Conservation (phyloP, 2,888 invertebrate genomes). For the Tiphia femorata region DNA sequence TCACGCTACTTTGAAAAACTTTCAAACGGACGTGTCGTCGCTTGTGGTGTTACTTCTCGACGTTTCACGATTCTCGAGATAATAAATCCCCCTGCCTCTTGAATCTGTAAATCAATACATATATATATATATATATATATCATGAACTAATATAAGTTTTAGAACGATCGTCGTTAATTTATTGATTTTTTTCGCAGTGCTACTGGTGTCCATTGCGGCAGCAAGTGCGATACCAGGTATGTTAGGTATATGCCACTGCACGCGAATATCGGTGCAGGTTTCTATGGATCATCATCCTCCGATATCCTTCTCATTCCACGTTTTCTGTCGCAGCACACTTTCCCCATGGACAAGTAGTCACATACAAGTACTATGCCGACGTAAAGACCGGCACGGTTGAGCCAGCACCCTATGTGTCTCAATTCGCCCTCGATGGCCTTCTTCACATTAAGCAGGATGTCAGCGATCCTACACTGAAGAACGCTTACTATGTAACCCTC, state of each 20-base stretch:
- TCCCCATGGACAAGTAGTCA: constrained; percentile 71
- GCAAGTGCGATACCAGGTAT: constrained; percentile 48
- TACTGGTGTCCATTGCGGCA: constrained; percentile 40
- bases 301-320: too few species aligned
- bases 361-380: constrained; percentile 66
- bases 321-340: constrained; percentile 42
- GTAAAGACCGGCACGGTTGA: constrained; percentile 62
- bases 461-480: constrained; percentile 42
- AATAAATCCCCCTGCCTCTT: not conserved
- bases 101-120: not conserved
- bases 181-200: constrained; percentile 32
- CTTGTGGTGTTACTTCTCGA: not conserved
- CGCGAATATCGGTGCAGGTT: too few species aligned
- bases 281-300: too few species aligned
- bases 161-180: not conserved
- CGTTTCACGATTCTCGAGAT: not conserved
- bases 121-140: too few species aligned
- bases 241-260: too few species aligned
- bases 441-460: constrained; percentile 57
- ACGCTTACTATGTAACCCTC: constrained; percentile 56
- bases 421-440: constrained; percentile 60
- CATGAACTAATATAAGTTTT: too few species aligned
- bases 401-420: constrained; percentile 59
- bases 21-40: not conserved
- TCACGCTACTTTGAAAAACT: not conserved